Evolutionary conservation across 2,888 invertebrate genomes (phyloP), one percentile per base, ranked within the genome.

Genomic region (Drosophila robusta): DNA sequence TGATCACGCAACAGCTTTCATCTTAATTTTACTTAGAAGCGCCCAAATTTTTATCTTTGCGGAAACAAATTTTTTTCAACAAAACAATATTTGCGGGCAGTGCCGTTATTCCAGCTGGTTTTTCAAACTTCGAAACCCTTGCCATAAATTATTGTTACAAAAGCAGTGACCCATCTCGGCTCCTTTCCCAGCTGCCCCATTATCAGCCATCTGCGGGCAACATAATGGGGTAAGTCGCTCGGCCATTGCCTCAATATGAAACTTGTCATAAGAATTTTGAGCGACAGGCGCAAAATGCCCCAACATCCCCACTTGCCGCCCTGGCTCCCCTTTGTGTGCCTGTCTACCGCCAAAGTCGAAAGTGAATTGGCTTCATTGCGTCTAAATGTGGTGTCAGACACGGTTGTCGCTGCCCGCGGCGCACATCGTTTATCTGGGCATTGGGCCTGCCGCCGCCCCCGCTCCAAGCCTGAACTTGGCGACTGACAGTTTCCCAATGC

Each of bases 311-410:
- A 12, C 44, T 11, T 11, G 24, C 6, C 29, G 9, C 36, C 16
- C 26, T 8, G 34, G 6, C 14, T 38, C 6, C 61, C 8, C 3
- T 18, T 34, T 2, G 34, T 34, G 34, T 4, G 34, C 34, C 12
- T 12, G 12, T 34, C 12, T 12, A 34, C 12, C 34, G 34, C n/a
- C 18, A 46, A 58, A 56, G 58, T 65, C 75, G 75, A 58, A 67
- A 69, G 67, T 65, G 65, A 85, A 87, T 89, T 87, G 76, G 89
- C 87, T 84, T 87, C 87, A 84, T 87, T 89, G 81, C 74, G 79
- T 60, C 79, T 75, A 81, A 87, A 89, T 87, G 81, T 77, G 90
- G 78, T 72, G 78, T 87, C 76, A 69, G 71, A 65, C 71, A 83
- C 68, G 64, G 45, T 49, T 67, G 63, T 55, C 55, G 39, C 14